Evolutionary conservation across 2,888 invertebrate species (phyloP).

Genomic region (Torymus auratus): DNA sequence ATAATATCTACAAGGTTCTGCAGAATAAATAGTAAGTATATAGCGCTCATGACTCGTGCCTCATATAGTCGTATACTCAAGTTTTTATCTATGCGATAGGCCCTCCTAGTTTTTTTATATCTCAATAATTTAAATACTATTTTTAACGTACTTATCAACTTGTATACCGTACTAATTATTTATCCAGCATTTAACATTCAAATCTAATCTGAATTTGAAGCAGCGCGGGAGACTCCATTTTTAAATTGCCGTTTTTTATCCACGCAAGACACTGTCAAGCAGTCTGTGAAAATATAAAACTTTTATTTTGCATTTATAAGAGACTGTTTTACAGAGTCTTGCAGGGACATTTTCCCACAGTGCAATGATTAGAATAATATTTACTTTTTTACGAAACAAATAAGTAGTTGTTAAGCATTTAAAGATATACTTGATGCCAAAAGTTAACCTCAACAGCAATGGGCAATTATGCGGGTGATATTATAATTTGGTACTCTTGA

Average conservation of each 20-base stretch:
- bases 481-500: constrained; percentile 72
- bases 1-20: no score
- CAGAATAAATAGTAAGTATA: no score
- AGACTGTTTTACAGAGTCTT: constrained; percentile 30
- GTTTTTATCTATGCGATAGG: no score
- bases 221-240: constrained; percentile 34
- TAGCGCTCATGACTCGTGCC: no score
- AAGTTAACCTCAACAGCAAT: constrained; percentile 62
- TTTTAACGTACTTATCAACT: neutral
- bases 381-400: constrained; percentile 18
- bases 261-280: constrained; percentile 30
- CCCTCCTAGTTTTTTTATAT: no score
- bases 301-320: neutral
- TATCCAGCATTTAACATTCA: neutral
- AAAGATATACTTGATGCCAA: constrained; percentile 38
- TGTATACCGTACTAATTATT: neutral
- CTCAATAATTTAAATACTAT: neutral
- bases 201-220: neutral
- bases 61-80: no score
- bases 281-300: constrained; percentile 34
- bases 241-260: constrained; percentile 30
- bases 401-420: constrained; percentile 28
- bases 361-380: constrained; percentile 38
- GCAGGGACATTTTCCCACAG: constrained; percentile 3
- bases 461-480: constrained; percentile 73